Evolutionary conservation across 2,888 invertebrate genomes (phyloP).

Genomic region (Tiliacea citrago): DNA sequence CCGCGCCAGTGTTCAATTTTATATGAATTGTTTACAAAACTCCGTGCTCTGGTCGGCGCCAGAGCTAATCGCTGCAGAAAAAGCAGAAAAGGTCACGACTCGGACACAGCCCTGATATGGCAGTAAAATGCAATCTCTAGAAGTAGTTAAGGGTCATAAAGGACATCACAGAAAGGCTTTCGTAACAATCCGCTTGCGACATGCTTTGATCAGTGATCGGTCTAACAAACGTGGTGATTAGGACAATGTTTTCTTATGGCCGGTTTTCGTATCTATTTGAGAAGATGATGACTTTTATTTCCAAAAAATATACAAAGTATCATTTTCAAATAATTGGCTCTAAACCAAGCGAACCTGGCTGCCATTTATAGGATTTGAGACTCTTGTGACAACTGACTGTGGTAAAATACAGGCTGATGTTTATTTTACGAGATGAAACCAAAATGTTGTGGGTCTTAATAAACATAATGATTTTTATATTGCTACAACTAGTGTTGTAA

Average conservation of each 20-base stretch:
- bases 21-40: no score
- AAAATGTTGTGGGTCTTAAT: neutral
- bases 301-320: neutral
- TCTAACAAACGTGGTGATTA: neutral
- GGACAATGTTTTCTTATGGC: neutral
- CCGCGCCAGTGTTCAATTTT: no score
- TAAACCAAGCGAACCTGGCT: neutral
- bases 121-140: neutral
- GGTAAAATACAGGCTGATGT: neutral
- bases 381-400: neutral
- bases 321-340: neutral
- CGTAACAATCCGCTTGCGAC: neutral
- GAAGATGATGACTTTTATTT: neutral
- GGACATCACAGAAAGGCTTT: neutral
- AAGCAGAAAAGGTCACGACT: no score
- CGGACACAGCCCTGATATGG: neutral
- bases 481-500: neutral
- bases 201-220: neutral
- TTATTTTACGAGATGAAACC: neutral
- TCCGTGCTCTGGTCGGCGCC: neutral
- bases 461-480: neutral
- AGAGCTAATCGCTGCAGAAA: neutral
- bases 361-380: no score
- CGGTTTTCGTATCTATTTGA: neutral
- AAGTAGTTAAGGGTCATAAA: neutral